These are phyloP conservation scores for Paramormyrops kingsleyae DNA, from an alignment of 2,113 vertebrate genomes.

Conservation along the genomic window DNA sequence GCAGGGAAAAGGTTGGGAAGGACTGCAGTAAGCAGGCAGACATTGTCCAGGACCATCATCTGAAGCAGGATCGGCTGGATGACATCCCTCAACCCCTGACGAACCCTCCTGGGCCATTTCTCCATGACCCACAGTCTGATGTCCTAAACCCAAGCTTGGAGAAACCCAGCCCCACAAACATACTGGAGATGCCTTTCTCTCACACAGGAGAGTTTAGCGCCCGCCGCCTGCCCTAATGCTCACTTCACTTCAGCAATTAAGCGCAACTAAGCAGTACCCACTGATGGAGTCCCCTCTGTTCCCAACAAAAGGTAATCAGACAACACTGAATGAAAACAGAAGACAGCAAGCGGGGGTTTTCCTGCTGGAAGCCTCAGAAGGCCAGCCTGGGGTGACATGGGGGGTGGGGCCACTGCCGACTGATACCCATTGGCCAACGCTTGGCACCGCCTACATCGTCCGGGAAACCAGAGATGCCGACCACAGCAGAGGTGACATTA, in stretches of 20 bases:
- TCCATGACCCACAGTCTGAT: background rate
- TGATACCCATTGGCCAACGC: background rate
- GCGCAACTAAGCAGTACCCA: background rate
- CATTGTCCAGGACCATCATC: conserved; percentile 37
- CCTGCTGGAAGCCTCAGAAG: background rate
- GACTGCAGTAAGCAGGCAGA: conserved; percentile 23
- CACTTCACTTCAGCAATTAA: background rate
- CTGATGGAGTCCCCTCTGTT: background rate
- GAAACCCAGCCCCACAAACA: background rate
- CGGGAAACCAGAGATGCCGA: background rate
- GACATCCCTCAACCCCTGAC: background rate
- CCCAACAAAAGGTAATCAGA: background rate
- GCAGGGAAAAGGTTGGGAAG: background rate
- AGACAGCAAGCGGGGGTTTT: background rate
- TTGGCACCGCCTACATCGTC: background rate
- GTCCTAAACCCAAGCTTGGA: background rate
- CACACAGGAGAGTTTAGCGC: background rate
- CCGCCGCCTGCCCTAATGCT: background rate
- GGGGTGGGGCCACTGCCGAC: background rate
- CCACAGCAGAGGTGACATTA: background rate
- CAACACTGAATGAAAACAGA: background rate
- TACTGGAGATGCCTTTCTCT: background rate
- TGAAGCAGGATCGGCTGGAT: conserved; percentile 10
- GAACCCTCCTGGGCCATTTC: background rate
- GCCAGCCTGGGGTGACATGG: background rate